Conservation (phyloP, 2,888 invertebrate species). For the Caradrina clavipalpis region DNA sequence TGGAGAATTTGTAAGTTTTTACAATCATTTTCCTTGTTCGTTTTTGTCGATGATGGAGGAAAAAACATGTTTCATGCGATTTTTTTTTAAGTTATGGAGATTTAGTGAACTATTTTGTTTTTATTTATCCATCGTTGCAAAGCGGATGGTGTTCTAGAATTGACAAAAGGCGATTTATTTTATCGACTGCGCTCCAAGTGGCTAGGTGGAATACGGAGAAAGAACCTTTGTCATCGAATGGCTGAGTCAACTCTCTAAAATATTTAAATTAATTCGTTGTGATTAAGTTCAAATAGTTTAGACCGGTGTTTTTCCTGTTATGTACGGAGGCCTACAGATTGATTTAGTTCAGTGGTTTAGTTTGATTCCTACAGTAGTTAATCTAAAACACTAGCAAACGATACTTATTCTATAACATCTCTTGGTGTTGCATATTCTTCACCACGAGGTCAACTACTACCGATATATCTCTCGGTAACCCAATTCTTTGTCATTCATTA, state of each 20-base stretch:
- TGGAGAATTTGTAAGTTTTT: conserved; percentile 81
- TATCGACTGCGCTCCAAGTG: background rate
- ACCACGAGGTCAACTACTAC: background rate
- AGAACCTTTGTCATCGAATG: conserved; percentile 1
- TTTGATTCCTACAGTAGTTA: too few species aligned
- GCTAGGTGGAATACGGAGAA: background rate
- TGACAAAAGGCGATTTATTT: background rate
- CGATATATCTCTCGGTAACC: background rate
- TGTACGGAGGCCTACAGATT: background rate
- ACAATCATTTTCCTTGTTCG: conserved; percentile 40
- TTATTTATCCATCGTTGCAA: too few species aligned
- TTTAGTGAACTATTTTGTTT: too few species aligned
- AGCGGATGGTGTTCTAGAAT: conserved; percentile 4
- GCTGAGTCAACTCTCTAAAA: background rate
- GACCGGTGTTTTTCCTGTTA: background rate
- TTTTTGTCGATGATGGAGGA: conserved; percentile 3
- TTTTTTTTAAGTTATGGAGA: background rate
- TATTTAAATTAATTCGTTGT: background rate
- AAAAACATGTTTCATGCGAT: background rate
- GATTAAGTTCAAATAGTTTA: background rate
- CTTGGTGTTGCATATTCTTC: background rate
- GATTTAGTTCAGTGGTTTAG: too few species aligned
- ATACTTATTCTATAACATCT: background rate
- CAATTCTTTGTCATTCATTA: background rate
- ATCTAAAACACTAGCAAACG: background rate